phyloP scores from a whole-genome alignment of 2,888 invertebrate species.

The Cryptocephalus moraei region DNA sequence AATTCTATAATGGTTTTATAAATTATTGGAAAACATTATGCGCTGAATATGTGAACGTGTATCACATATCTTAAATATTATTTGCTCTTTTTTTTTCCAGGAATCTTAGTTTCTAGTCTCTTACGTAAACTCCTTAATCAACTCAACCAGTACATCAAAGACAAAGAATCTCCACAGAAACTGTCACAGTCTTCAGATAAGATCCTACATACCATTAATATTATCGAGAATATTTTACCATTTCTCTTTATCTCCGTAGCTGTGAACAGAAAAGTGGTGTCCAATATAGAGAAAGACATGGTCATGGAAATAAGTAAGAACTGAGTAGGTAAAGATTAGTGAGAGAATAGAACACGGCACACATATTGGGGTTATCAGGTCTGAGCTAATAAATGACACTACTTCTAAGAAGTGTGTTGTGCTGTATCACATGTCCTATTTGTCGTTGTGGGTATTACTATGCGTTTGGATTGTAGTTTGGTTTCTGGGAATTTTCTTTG shows the following conservation, averaged over 20 bases:
- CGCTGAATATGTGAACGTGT: no score
- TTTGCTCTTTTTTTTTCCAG: constrained; percentile 21
- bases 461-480: no score
- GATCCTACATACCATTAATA: constrained; percentile 27
- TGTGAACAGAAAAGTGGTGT: constrained; percentile 27
- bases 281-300: constrained; percentile 30
- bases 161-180: constrained; percentile 27
- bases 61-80: no score
- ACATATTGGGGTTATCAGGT: no score
- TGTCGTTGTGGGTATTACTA: no score
- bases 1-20: neutral
- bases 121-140: constrained; percentile 34
- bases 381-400: no score
- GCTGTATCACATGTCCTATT: no score
- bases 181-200: constrained; percentile 25
- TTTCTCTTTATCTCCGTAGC: constrained; percentile 35
- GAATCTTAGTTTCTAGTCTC: constrained; percentile 45
- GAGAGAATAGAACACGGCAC: no score
- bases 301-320: constrained; percentile 32
- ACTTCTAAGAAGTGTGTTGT: no score
- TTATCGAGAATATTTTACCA: constrained; percentile 35
- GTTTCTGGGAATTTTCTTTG: no score
- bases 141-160: constrained; percentile 30
- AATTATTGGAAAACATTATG: no score
- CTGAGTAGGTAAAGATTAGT: no score